A percentile compares a stretch with the other conserved stretches of the same genome.
These are phyloP conservation scores for Sus scrofa DNA, from an alignment of 2,113 vertebrate species.

Conservation along the genomic window T2T-Sscrofa CM000816.6:93250001-93250500, in stretches of 20 bases:
- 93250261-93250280: not conserved
- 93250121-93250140: not conserved
- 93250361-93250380: not conserved
- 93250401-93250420: not conserved
- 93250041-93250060: not conserved
- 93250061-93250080: not conserved
- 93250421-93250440: not conserved
- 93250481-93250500: not conserved
- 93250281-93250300: not conserved
- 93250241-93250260: not conserved
- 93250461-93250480: not conserved
- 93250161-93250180: not conserved
- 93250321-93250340: not conserved
- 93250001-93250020: not conserved
- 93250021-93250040: not conserved
- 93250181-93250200: not conserved
- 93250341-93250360: not conserved
- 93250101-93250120: not conserved
- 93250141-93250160: not conserved
- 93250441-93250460: not conserved
- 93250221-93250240: not conserved
- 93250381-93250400: not conserved
- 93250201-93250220: constrained; percentile 23
- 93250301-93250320: not conserved
- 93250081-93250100: not conserved